Evolutionary conservation across 2,797 vertebrate species (phyloP), one percentile per base, ranked within the genome.

Genomic region (Chelon labrosus): DNA sequence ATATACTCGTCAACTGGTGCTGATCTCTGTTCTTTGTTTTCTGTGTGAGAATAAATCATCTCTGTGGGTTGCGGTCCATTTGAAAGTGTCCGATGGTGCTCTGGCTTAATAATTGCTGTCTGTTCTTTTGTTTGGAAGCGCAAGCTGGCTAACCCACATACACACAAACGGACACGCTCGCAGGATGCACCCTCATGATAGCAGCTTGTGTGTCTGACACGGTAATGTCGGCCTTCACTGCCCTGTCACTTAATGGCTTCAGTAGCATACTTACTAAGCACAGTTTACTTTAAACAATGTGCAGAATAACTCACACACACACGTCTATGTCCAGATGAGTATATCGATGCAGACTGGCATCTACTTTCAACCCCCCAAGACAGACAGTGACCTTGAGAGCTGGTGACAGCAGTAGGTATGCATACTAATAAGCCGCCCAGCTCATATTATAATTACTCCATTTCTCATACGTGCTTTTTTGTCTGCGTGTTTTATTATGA

Each of bases 351-450:
- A 85, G 55, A 81, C 72, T 64, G 65, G 17, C 38, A 53, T 77
- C 64, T 73, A 65, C 51, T 61, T 75, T 55, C 67, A 62, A 47
- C 55, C 17, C 47, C 10, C n/a, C 16, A 41, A 76, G 64, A 70
- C 58, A 80, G 77, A 75, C 72, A 75, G 27, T 62, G 88, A 83
- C 87, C 84, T 88, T 91, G 89, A 82, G 77, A 80, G 60, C 60
- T 16, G 31, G 59, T 85, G 79, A 82, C 75, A 65, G 77, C 82
- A 79, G 52, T 80, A 57, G 74, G 55, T 75, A 64, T 83, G 77
- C 83, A 91, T 89, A 82, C 79, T 85, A 90, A 92, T 65, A 64
- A 88, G 82, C 55, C 69, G 57, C 56, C 50, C 65, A 66, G 71
- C 70, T 77, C 63, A 77, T 72, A 80, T 72, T 75, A 72, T 82